These are phyloP conservation scores for Bugula neritina DNA, from an alignment of 2,888 invertebrate species.

Conservation along the genomic window DNA sequence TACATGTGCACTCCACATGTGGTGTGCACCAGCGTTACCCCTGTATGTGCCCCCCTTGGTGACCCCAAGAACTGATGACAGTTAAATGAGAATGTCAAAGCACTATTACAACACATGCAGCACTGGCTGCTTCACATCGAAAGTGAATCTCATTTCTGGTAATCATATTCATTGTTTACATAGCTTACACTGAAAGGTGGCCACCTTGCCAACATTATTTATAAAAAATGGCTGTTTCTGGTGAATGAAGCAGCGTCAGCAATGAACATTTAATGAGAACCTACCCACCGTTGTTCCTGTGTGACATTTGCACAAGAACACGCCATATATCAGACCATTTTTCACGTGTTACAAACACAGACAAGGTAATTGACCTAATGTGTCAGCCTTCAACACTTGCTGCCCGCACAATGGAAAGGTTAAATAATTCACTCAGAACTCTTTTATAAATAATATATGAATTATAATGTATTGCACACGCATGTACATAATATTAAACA, in stretches of 20 bases:
- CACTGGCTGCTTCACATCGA: too few species aligned
- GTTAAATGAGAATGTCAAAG: neutral
- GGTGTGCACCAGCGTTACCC: too few species aligned
- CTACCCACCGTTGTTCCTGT: neutral
- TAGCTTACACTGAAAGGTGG: neutral
- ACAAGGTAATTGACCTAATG: neutral
- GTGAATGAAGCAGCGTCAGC: neutral
- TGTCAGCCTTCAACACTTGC: neutral
- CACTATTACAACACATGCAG: too few species aligned
- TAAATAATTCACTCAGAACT: neutral
- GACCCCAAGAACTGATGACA: conserved; percentile 22
- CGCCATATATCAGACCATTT: neutral
- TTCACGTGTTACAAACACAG: neutral
- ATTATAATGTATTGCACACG: too few species aligned
- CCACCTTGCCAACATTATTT: neutral
- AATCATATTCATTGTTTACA: neutral
- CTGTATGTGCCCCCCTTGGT: too few species aligned
- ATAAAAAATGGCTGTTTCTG: neutral
- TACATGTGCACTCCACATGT: too few species aligned
- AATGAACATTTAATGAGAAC: neutral
- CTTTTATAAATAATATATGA: too few species aligned
- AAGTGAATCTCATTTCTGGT: neutral
- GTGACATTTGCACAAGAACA: neutral
- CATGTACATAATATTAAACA: too few species aligned
- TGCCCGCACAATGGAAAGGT: neutral